These are phyloP conservation scores for Laticauda laticaudata DNA, from an alignment of 2,113 vertebrate genomes.

Conservation along the genomic window DNA sequence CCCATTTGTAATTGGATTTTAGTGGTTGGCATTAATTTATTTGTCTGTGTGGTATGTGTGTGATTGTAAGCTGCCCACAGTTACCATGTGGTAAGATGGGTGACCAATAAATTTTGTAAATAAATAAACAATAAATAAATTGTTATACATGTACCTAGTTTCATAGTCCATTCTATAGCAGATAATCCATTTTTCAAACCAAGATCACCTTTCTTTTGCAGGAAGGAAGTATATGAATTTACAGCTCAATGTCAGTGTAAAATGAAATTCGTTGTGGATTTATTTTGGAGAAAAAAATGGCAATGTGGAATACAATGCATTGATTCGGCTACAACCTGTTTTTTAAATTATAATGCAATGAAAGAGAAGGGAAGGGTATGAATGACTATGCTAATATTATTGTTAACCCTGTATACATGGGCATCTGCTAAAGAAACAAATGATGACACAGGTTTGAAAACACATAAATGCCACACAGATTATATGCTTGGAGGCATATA, in stretches of 20 bases:
- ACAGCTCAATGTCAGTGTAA: neutral
- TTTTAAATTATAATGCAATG: neutral
- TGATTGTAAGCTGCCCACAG: neutral
- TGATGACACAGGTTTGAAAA: neutral
- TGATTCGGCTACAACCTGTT: neutral
- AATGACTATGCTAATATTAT: neutral
- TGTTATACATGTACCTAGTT: slow-evolving; percentile 55
- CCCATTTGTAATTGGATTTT: neutral
- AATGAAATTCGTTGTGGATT: neutral
- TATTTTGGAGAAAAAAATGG: neutral
- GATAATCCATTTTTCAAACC: slow-evolving; percentile 48
- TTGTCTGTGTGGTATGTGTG: neutral
- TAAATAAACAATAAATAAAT: neutral
- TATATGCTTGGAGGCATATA: neutral
- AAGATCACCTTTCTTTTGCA: neutral
- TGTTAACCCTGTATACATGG: neutral
- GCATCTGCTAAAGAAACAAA: neutral
- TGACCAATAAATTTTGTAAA: neutral
- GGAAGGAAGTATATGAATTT: neutral
- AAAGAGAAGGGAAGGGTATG: neutral
- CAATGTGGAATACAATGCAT: neutral
- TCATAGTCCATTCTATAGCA: slow-evolving; percentile 38
- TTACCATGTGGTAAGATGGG: neutral
- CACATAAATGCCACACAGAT: neutral
- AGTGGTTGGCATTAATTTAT: neutral